These are phyloP conservation scores for Remorina albescens DNA, from an alignment of 2,797 vertebrate genomes.

Conservation along the genomic window DNA sequence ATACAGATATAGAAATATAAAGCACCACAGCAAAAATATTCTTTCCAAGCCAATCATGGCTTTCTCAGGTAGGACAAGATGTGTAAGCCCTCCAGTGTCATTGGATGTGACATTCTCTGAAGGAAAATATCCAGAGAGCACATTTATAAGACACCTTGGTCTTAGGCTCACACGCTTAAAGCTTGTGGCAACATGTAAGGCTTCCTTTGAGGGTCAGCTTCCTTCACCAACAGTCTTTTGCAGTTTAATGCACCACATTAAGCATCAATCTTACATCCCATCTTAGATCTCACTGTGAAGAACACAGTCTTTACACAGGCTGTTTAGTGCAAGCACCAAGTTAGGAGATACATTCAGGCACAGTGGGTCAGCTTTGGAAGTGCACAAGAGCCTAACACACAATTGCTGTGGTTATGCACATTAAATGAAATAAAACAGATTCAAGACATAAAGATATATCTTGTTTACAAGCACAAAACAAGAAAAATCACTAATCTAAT, in stretches of 20 bases:
- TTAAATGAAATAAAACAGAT: not conserved
- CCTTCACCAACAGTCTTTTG: not conserved
- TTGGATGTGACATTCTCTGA: not conserved
- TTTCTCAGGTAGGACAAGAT: not conserved
- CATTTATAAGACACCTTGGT: not conserved
- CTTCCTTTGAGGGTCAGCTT: not conserved
- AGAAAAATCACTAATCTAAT: too few species aligned
- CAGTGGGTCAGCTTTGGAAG: not conserved
- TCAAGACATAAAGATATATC: not conserved
- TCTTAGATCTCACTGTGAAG: not conserved
- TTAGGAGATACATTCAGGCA: not conserved
- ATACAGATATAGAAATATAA: too few species aligned
- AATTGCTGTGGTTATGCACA: not conserved
- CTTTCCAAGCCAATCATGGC: too few species aligned
- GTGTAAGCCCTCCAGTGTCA: not conserved
- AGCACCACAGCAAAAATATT: too few species aligned
- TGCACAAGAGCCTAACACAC: not conserved
- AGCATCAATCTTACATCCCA: not conserved
- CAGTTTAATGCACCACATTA: not conserved
- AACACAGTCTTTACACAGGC: slow-evolving; percentile 1
- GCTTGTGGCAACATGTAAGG: not conserved
- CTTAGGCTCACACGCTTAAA: not conserved
- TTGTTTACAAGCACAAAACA: too few species aligned
- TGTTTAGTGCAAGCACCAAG: not conserved
- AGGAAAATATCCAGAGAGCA: not conserved